A percentile compares a stretch with the other conserved stretches of the same genome.
These are phyloP conservation scores for Drosophila demipolita DNA, from an alignment of 2,888 invertebrate species.

Conservation along the genomic window DNA sequence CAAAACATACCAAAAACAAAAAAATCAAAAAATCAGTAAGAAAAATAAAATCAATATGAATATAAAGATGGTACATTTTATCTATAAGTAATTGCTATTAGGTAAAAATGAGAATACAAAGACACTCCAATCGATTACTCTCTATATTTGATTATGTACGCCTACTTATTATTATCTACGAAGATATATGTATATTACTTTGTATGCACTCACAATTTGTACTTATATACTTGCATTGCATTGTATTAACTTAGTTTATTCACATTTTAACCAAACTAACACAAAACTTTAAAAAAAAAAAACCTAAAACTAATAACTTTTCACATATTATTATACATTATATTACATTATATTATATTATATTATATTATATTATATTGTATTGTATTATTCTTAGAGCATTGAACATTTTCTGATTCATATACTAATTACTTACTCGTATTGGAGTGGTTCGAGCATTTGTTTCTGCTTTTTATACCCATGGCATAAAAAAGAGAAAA, in stretches of 20 bases:
- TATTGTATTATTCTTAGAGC: conserved; percentile 55
- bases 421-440: conserved; percentile 20
- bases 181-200: conserved; percentile 43
- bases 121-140: conserved; percentile 46
- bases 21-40: conserved; percentile 21
- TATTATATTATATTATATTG: conserved; percentile 37
- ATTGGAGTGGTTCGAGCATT: conserved; percentile 37
- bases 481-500: background rate
- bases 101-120: conserved; percentile 14
- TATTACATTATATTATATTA: conserved; percentile 31
- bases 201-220: conserved; percentile 55
- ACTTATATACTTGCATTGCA: conserved; percentile 48
- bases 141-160: conserved; percentile 59
- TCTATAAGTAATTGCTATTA: conserved; percentile 43
- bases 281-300: background rate
- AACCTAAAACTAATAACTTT: conserved; percentile 10
- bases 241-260: conserved; percentile 53
- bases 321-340: conserved; percentile 31
- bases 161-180: conserved; percentile 73
- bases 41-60: conserved; percentile 19
- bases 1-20: conserved; percentile 26
- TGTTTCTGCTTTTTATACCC: conserved; percentile 40
- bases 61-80: conserved; percentile 31
- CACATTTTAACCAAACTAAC: conserved; percentile 32
- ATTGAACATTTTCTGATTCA: conserved; percentile 39